These are phyloP conservation scores for Eriocheir sinensis DNA, from an alignment of 1,140 invertebrate species.

Conservation along the genomic window DNA sequence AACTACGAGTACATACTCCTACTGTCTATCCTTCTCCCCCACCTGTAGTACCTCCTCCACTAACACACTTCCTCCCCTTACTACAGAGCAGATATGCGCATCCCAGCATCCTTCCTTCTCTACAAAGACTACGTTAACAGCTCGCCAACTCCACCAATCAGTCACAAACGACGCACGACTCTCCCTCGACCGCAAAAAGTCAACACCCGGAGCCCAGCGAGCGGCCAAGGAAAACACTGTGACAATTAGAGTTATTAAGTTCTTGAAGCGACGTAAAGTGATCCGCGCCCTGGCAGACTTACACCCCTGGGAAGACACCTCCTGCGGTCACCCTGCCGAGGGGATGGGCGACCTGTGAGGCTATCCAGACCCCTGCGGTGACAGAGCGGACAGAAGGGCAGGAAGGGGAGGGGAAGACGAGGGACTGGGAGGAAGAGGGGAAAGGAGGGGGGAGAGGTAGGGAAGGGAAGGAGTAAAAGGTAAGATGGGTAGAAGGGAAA, in stretches of 20 bases:
- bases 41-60: background rate
- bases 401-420: background rate
- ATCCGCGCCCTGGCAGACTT: conserved; percentile 52
- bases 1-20: background rate
- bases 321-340: conserved; percentile 47
- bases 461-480: background rate
- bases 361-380: background rate
- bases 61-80: background rate
- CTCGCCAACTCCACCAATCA: background rate
- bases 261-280: conserved; percentile 69
- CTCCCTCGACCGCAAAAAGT: conserved; percentile 34
- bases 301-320: conserved; percentile 70
- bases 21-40: too few relatives aligned
- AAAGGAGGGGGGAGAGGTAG: background rate
- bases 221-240: conserved; percentile 61
- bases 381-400: background rate
- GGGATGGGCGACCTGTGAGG: conserved; percentile 13
- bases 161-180: background rate
- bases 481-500: background rate
- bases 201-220: background rate
- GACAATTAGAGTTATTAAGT: conserved; percentile 73
- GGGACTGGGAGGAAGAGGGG: background rate
- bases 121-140: background rate
- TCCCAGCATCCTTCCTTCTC: background rate
- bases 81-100: background rate